Base-by-base conservation (phyloP, 2,113 vertebrate species). In the Pterocles burchelli region DNA sequence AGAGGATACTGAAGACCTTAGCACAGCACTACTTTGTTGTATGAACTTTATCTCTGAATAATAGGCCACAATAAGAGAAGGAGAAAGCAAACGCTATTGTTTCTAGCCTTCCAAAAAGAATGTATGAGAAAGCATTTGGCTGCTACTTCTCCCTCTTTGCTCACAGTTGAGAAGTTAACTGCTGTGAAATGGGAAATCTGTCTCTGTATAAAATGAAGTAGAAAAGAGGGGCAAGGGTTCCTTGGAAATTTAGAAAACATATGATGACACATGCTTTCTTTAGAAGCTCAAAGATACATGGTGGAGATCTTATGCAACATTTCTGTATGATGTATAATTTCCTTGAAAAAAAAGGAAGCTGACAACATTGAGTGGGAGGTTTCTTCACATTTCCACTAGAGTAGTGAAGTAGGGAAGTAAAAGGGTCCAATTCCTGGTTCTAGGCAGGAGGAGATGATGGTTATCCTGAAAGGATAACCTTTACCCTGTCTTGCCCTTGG, bases 271-370 rank as follows among this genome's bases (percentile, higher is more conserved):
- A n/a, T 43, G 7, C 29, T 61, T 93, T 92, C 74, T 80, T 33
- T 26, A 77, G 92, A 91, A 93, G 33, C 29, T 45, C 10, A 28
- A 21, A 80, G 11, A 25, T 38, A 20, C 0, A 0, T 52, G 59
- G 9, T 76, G 33, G n/a, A 80, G 46, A 65, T 26, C 2, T 80
- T 43, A 22, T 4, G 51, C 36, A 85, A 49, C 12, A 26, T 41
- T 92, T 71, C 17, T 66, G 61, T 61, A 33, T 51, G 43, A 38
- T 4, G 9, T 49, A 16, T 63, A 5, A 34, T 89, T 87, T 66
- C 34, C 31, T 68, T 46, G 29, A 54, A 84, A 89, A 84, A 89
- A 86, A 84, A 80, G 49, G 88, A 87, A 93, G 63, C 34, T 76
- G 76, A 38, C 2, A 3, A 12, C 8, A 18, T 26, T 55, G 63